These are phyloP conservation scores for Montipora capitata DNA, from an alignment of 92 coral and sea anemone species.

Conservation along the genomic window DNA sequence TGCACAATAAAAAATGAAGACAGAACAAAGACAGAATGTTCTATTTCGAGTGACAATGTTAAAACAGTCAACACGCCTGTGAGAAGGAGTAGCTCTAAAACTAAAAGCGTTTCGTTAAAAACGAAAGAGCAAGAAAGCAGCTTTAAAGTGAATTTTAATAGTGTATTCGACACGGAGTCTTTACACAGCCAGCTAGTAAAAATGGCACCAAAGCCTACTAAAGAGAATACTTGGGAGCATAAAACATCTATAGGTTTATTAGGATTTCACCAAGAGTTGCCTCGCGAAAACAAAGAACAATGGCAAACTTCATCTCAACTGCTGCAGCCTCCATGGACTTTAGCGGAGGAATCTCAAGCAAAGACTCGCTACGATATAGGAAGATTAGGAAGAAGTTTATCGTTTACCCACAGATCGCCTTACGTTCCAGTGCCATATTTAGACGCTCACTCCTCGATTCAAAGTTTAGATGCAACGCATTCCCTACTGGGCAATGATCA, in stretches of 20 bases:
- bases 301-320: no score
- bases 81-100: background rate
- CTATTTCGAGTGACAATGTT: background rate
- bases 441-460: background rate
- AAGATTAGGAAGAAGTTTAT: background rate
- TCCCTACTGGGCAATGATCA: background rate
- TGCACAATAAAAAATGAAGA: background rate
- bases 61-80: background rate
- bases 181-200: no score
- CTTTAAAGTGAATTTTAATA: background rate
- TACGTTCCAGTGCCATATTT: conserved; percentile 35
- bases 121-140: background rate
- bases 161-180: background rate
- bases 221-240: background rate
- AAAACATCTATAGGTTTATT: background rate
- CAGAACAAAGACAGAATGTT: background rate
- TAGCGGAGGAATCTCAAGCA: background rate
- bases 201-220: background rate
- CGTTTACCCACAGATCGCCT: conserved; percentile 20
- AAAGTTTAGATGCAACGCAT: background rate
- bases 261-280: background rate
- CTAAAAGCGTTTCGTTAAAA: background rate
- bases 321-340: background rate
- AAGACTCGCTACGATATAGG: background rate
- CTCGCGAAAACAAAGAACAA: no score